Evolutionary conservation across 2,888 invertebrate genomes (phyloP).

Genomic region (Apodemia duryi): DNA sequence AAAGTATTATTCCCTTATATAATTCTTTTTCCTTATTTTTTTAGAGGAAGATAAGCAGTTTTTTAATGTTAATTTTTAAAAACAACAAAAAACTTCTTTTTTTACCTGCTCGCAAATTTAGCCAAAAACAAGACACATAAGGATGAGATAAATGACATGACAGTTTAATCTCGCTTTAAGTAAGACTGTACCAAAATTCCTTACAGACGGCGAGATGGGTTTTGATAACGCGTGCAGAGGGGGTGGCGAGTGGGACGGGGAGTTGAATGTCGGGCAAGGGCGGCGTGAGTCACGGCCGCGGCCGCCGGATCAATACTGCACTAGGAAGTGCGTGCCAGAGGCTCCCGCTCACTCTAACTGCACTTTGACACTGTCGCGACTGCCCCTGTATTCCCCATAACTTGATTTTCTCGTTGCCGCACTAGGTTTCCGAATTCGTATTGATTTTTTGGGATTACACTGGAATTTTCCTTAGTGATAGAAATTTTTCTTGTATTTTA

Average conservation of each 20-base stretch:
- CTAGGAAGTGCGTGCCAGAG: conserved; percentile 52
- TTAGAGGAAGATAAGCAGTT: too few relatives aligned
- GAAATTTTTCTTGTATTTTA: neutral
- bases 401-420: conserved; percentile 26
- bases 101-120: neutral
- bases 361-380: conserved; percentile 33
- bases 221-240: conserved; percentile 46
- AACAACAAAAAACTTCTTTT: too few relatives aligned
- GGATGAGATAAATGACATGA: neutral
- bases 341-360: conserved; percentile 28
- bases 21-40: too few relatives aligned
- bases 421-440: conserved; percentile 17
- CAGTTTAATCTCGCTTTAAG: conserved; percentile 19
- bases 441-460: neutral
- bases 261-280: conserved; percentile 78
- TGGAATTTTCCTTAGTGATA: neutral
- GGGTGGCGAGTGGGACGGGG: conserved; percentile 43
- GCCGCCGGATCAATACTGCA: conserved; percentile 70
- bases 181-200: conserved; percentile 28
- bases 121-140: conserved; percentile 30
- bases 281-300: conserved; percentile 73
- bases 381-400: conserved; percentile 29
- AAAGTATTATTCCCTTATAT: too few relatives aligned
- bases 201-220: conserved; percentile 41
- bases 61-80: too few relatives aligned